A percentile compares a stretch with the other conserved stretches of the same genome.
phyloP scores from a whole-genome alignment of 2,113 vertebrate species.

The Actenoides lindsayi region DNA sequence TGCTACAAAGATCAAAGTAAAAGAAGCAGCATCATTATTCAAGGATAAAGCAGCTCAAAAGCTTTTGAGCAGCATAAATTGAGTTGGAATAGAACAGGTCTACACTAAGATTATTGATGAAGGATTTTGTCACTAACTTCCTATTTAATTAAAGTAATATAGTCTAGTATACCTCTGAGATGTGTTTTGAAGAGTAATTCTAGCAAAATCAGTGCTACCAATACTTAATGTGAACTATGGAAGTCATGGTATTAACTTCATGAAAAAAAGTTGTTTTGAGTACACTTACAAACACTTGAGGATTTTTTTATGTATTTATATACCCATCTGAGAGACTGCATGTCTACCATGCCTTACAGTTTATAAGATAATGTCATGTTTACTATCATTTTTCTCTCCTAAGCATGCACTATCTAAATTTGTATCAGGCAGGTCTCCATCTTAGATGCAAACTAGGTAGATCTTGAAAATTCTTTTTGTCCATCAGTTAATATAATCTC shows the following conservation, averaged over 20 bases:
- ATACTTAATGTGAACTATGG: background rate
- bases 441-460: background rate
- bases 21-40: constrained; percentile 21
- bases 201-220: background rate
- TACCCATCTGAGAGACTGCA: background rate
- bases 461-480: background rate
- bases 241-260: background rate
- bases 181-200: background rate
- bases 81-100: constrained; percentile 6
- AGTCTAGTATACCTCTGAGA: background rate
- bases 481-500: background rate
- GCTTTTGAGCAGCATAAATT: constrained; percentile 27
- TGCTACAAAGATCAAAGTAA: background rate
- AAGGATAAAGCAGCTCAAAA: background rate
- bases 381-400: background rate
- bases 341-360: background rate
- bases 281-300: background rate
- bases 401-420: background rate
- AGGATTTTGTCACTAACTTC: constrained; percentile 20
- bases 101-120: constrained; percentile 29
- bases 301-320: background rate
- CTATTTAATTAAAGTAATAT: constrained; percentile 1
- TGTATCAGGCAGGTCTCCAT: background rate
- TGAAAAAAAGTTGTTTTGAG: background rate
- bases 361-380: background rate